Base-by-base conservation (phyloP, 1,140 invertebrate genomes). In the Sarcophaga peregrina region DNA sequence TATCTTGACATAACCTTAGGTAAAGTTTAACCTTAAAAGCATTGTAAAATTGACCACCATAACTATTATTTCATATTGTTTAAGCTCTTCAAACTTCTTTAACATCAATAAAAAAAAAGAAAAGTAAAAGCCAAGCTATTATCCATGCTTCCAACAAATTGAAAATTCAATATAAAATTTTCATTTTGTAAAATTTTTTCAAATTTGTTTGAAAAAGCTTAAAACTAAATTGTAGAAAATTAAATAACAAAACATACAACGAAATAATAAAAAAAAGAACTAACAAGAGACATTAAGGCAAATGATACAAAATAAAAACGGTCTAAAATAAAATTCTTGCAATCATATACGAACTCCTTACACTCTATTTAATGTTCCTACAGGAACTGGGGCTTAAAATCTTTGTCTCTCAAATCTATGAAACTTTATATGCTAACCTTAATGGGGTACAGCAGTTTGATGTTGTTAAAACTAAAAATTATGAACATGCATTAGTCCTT, bases 211-310 rank as follows among this genome's bases (percentile, higher is more conserved):
- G 50, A 52, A 52, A 68, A 68, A 20, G 62, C 62, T 68, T 68
- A 68, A 68, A 68, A 68, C 62, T 68, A 68, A 68, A 68, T 68
- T 68, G 62, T 68, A 20, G 62, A 68, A 68, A 68, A 68, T 68
- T 68, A 68, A 68, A 68, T 25, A n/a, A 37, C 25, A 37, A 37
- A 37, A 37, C 25, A 2, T 37, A 37, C 25, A 37, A 37, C 25
- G 4, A 37, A 37, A 37, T 2, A 37, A 37, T 37, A 37, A 37
- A 37, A 37, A 37, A 8, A 68, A 68, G n/a, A 68, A 68, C 62
- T 20, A 7, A 20, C 10, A 25, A 8, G 8, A 17, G n/a, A 25
- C 17, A 68, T 68, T 20, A 20, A 68, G 15, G 15, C 58, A n/a
- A 68, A 68, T 9, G 62, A 68, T n/a, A 68, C 17, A 68, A 68